phyloP scores from a whole-genome alignment of 2,113 vertebrate species.

The Dipodomys merriami region DNA sequence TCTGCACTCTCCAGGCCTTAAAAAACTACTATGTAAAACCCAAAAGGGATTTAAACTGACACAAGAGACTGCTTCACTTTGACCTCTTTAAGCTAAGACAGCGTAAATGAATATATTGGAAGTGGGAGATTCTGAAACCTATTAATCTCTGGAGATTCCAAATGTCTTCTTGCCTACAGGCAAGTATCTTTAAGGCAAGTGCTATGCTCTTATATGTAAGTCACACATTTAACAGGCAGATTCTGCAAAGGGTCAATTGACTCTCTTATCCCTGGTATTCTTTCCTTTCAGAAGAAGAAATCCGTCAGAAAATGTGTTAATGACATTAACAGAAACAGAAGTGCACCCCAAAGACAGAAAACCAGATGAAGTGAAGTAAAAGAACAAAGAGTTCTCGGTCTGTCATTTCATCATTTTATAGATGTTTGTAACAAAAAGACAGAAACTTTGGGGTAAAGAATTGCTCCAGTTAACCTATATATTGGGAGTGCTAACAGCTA shows the following conservation, averaged over 20 bases:
- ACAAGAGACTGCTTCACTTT: conserved; percentile 6
- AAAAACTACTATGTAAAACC: background rate
- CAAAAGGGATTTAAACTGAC: conserved; percentile 19
- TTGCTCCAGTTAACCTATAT: background rate
- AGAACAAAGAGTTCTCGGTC: background rate
- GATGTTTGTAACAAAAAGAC: background rate
- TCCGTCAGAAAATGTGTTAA: background rate
- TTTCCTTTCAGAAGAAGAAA: conserved; percentile 21
- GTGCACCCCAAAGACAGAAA: background rate
- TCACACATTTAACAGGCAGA: background rate
- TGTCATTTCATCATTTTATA: background rate
- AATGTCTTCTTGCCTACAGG: background rate
- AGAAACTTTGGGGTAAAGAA: background rate
- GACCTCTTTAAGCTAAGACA: background rate
- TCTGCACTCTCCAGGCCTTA: background rate
- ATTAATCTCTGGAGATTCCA: background rate
- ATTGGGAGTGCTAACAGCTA: background rate
- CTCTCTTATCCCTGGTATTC: background rate
- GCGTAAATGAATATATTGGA: conserved; percentile 17
- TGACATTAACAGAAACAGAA: background rate
- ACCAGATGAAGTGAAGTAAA: background rate
- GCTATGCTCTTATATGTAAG: conserved; percentile 45
- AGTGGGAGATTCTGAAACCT: conserved; percentile 28
- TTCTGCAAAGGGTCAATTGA: background rate
- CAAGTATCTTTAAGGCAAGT: background rate